These are phyloP conservation scores for Lepidonotus clava DNA, from an alignment of 2,888 invertebrate genomes.

Conservation along the genomic window DNA sequence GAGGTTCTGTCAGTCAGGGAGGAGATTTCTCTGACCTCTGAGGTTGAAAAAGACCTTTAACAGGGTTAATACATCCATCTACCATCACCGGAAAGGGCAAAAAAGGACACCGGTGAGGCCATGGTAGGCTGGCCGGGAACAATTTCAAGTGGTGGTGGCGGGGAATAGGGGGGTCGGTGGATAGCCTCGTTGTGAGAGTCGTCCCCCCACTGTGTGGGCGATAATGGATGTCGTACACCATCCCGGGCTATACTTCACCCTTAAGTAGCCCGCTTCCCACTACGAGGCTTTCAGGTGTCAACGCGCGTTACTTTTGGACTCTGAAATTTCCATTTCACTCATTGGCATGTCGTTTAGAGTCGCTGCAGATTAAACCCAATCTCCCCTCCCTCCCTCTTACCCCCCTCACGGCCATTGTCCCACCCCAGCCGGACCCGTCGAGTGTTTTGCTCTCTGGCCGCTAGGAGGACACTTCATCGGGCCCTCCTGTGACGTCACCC, in stretches of 20 bases:
- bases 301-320: background rate
- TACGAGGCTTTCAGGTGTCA: background rate
- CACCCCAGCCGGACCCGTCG: background rate
- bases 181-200: no score
- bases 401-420: background rate
- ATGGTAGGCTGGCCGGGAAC: background rate
- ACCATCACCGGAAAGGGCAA: no score
- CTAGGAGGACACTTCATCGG: slow-evolving; percentile 24
- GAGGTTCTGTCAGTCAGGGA: no score
- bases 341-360: slow-evolving; percentile 28
- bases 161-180: background rate
- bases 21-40: no score
- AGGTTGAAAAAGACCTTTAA: no score
- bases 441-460: slow-evolving; percentile 42
- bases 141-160: background rate
- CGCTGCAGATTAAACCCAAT: background rate
- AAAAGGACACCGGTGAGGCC: no score
- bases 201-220: no score
- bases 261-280: background rate
- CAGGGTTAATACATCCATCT: no score
- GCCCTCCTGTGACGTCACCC: slow-evolving; percentile 15
- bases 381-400: background rate
- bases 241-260: slow-evolving; percentile 7
- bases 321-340: slow-evolving; percentile 28
- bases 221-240: background rate